Conservation (phyloP, 2,888 invertebrate genomes). For the Gastrophysa polygoni region DNA sequence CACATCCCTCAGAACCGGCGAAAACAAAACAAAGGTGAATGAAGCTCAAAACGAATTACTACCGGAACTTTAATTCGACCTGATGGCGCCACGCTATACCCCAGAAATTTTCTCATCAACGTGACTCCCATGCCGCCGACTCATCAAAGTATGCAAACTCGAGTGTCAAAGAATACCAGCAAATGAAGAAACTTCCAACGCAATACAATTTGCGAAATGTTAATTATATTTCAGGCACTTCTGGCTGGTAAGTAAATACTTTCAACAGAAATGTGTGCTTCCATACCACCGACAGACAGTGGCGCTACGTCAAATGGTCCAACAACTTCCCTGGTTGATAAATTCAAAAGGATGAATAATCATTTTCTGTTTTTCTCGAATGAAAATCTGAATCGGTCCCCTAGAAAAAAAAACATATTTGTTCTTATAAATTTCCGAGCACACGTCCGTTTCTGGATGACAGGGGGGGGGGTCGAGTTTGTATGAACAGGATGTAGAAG, state of each 20-base stretch:
- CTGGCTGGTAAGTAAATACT: neutral
- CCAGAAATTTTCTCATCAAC: neutral
- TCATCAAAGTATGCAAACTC: neutral
- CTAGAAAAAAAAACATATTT: no score
- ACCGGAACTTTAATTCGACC: neutral
- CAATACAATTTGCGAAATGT: constrained; percentile 11
- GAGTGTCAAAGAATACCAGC: neutral
- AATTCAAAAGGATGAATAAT: no score
- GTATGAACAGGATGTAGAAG: no score
- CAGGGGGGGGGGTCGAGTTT: no score
- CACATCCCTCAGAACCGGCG: no score
- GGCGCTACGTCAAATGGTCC: neutral
- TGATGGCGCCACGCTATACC: neutral
- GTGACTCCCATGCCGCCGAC: neutral
- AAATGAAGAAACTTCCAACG: constrained; percentile 4
- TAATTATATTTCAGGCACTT: constrained; percentile 4
- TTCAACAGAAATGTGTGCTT: neutral
- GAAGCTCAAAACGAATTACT: neutral
- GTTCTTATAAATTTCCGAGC: no score
- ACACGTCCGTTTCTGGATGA: no score
- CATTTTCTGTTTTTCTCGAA: no score
- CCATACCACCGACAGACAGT: neutral
- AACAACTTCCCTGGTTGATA: no score
- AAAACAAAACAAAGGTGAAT: neutral
- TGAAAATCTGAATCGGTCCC: no score